These are phyloP conservation scores for Thalassaphorura encarpata DNA, from an alignment of 1,140 invertebrate genomes.

Conservation along the genomic window DNA sequence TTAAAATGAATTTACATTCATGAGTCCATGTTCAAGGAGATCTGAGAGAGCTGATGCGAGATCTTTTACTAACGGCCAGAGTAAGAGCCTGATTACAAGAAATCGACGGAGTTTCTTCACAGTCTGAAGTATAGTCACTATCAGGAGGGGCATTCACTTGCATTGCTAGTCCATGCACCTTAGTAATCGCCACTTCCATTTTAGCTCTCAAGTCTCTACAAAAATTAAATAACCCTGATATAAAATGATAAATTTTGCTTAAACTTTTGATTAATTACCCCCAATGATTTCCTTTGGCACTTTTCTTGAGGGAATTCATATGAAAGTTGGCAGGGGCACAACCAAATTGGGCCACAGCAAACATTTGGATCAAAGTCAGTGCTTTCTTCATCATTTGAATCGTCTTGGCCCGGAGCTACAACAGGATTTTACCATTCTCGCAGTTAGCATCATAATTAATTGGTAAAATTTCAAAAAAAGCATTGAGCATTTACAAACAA, in stretches of 20 bases:
- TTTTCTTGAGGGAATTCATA: slow-evolving; percentile 75
- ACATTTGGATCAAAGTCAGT: slow-evolving; percentile 78
- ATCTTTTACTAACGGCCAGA: slow-evolving; percentile 78
- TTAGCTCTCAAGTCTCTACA: slow-evolving; percentile 77
- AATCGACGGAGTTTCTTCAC: slow-evolving; percentile 47
- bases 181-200: slow-evolving; percentile 78
- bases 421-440: too few species aligned
- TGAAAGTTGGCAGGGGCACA: slow-evolving; percentile 62
- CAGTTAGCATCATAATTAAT: too few species aligned
- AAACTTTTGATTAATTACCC: slow-evolving; percentile 48
- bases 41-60: slow-evolving; percentile 78
- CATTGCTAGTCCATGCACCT: slow-evolving; percentile 55
- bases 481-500: neutral
- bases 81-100: slow-evolving; percentile 63
- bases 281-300: slow-evolving; percentile 76
- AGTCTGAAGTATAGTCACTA: slow-evolving; percentile 52
- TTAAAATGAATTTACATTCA: slow-evolving; percentile 40
- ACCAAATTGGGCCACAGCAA: slow-evolving; percentile 81
- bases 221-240: neutral
- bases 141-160: slow-evolving; percentile 43
- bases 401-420: slow-evolving; percentile 44
- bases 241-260: neutral
- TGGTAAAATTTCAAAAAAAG: too few species aligned
- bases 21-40: slow-evolving; percentile 86
- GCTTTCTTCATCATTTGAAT: slow-evolving; percentile 69